These are phyloP conservation scores for Trissolcus basalis DNA, from an alignment of 1,140 invertebrate genomes.

Conservation along the genomic window DNA sequence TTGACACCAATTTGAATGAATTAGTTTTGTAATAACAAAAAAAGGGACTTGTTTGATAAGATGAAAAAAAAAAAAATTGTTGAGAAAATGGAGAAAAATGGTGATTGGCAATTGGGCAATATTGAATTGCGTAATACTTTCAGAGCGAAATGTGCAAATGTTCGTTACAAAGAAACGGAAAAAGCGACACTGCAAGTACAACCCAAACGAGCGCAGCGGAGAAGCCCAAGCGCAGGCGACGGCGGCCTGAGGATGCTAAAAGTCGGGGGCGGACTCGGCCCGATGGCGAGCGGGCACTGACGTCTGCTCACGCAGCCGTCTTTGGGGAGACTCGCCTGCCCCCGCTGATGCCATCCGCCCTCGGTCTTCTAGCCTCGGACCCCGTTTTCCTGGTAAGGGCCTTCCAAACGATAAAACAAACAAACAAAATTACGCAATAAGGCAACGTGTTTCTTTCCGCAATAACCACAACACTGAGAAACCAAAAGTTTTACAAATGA, in stretches of 20 bases:
- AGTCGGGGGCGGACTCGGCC: slow-evolving; percentile 74
- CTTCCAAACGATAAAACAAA: slow-evolving; percentile 57
- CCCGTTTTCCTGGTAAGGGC: slow-evolving; percentile 76
- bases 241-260: slow-evolving; percentile 74
- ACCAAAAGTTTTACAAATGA: no score
- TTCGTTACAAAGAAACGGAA: slow-evolving; percentile 65
- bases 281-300: slow-evolving; percentile 73
- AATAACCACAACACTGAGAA: no score
- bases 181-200: slow-evolving; percentile 41
- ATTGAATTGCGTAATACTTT: slow-evolving; percentile 49
- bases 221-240: slow-evolving; percentile 74
- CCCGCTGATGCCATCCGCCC: slow-evolving; percentile 75
- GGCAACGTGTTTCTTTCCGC: background rate
- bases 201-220: slow-evolving; percentile 40
- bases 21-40: no score
- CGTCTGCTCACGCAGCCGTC: slow-evolving; percentile 73
- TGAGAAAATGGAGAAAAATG: background rate
- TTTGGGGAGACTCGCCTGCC: slow-evolving; percentile 68
- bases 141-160: slow-evolving; percentile 71
- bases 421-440: slow-evolving; percentile 1
- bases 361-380: slow-evolving; percentile 76
- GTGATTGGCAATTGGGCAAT: slow-evolving; percentile 13
- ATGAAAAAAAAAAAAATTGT: slow-evolving; percentile 8
- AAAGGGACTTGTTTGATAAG: no score
- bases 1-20: no score